Percentiles rank a stretch among this genome's conserved stretches.
Conservation (phyloP, 2,888 invertebrate genomes). For the Drosophila recens region DNA sequence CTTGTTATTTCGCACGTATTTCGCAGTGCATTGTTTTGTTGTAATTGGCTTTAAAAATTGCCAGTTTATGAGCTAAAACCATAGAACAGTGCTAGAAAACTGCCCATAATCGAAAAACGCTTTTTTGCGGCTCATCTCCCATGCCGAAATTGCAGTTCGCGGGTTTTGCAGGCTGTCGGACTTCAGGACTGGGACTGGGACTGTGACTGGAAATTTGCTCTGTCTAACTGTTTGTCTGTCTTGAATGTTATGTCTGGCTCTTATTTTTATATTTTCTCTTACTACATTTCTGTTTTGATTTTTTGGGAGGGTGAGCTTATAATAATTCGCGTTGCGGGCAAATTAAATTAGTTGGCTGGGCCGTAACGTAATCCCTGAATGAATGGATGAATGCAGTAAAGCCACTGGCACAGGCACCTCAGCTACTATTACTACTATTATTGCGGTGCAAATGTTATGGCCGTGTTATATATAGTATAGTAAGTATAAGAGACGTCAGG, state of each 20-base stretch:
- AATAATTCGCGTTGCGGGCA: conserved; percentile 64
- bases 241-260: conserved; percentile 20
- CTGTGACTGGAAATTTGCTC: conserved; percentile 1
- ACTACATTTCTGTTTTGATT: conserved; percentile 13
- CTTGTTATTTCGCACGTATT: conserved; percentile 48
- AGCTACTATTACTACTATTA: conserved; percentile 73
- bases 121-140: conserved; percentile 38
- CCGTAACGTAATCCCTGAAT: conserved; percentile 79
- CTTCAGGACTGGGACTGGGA: background rate
- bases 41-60: conserved; percentile 41
- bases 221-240: conserved; percentile 31
- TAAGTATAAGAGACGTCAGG: conserved; percentile 13
- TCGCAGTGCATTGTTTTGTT: conserved; percentile 25
- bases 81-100: conserved; percentile 25
- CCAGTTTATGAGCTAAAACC: conserved; percentile 32
- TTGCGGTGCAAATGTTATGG: conserved; percentile 82
- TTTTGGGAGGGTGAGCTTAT: conserved; percentile 50
- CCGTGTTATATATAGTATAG: conserved; percentile 55
- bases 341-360: conserved; percentile 77
- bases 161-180: conserved; percentile 18
- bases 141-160: conserved; percentile 5
- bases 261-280: conserved; percentile 22
- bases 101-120: conserved; percentile 16
- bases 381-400: conserved; percentile 46
- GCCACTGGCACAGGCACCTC: conserved; percentile 37